Percentiles rank a stretch among this genome's conserved stretches.
phyloP scores from a whole-genome alignment of 2,113 vertebrate species.

The Scartelaos histophorus region DNA sequence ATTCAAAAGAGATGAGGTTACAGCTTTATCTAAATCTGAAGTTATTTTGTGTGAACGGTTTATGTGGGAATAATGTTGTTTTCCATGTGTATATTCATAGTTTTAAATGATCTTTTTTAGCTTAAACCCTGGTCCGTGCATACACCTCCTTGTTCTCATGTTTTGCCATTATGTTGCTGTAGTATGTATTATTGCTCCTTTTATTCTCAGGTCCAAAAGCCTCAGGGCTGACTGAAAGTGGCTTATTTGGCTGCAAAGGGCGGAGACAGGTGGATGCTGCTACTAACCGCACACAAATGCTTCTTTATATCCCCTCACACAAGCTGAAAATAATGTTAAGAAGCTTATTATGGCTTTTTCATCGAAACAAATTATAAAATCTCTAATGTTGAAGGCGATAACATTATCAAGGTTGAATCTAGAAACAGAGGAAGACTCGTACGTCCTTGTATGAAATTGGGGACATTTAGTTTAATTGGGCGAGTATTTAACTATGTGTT shows the following conservation, averaged over 20 bases:
- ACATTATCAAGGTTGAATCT: constrained; percentile 23
- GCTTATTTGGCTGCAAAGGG: constrained; percentile 23
- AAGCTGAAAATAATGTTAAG: constrained; percentile 16
- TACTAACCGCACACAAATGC: constrained; percentile 7
- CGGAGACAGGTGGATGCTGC: constrained; percentile 24
- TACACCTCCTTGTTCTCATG: not conserved
- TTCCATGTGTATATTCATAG: not conserved
- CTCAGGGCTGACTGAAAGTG: constrained; percentile 24
- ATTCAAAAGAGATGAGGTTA: too few relatives aligned
- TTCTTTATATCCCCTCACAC: constrained; percentile 28
- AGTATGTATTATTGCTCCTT: constrained; percentile 12
- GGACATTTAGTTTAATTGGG: constrained; percentile 63
- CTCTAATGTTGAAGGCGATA: not conserved
- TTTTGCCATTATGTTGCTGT: constrained; percentile 2
- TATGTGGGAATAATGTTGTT: not conserved
- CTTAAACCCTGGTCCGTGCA: not conserved
- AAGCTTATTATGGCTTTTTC: constrained; percentile 15
- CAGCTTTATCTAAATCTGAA: not conserved
- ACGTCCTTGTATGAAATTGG: constrained; percentile 43
- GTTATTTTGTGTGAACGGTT: not conserved
- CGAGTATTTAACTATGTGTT: constrained; percentile 72
- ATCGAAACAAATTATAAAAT: constrained; percentile 24
- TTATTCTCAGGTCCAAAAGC: constrained; percentile 6
- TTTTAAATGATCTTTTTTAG: not conserved
- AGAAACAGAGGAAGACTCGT: constrained; percentile 15